Percentiles rank a stretch among this genome's conserved stretches.
Conservation (phyloP, 2,888 invertebrate species). For the Blastobasis adustella region DNA sequence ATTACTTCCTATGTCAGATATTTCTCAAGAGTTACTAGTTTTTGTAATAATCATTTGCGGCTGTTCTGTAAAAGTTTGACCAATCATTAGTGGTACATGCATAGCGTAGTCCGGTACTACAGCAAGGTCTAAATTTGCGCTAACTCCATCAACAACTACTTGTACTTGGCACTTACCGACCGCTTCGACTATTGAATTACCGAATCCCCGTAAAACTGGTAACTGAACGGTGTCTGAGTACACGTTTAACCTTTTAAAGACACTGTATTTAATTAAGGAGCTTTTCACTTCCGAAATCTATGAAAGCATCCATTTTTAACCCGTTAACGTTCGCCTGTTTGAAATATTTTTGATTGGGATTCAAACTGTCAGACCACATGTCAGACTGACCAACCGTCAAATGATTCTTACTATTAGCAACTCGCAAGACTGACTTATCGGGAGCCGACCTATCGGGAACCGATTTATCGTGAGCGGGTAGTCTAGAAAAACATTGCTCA, state of each 20-base stretch:
- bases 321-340: constrained; percentile 5
- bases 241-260: not conserved
- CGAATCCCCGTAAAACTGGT: constrained; percentile 7
- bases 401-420: not conserved
- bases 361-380: too few relatives aligned
- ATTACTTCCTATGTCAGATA: not conserved
- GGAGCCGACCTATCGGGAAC: not conserved
- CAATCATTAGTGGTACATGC: constrained; percentile 6
- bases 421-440: not conserved
- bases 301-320: not conserved
- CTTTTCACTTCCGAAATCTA: constrained; percentile 9
- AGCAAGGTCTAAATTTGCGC: constrained; percentile 1
- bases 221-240: not conserved
- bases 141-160: constrained; percentile 1
- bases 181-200: constrained; percentile 3
- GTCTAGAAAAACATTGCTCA: constrained; percentile 1
- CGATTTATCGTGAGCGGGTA: not conserved
- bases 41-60: constrained; percentile 5
- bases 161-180: constrained; percentile 1
- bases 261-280: not conserved
- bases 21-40: constrained; percentile 2
- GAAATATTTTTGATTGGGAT: constrained; percentile 3
- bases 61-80: constrained; percentile 9
- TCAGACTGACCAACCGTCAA: too few relatives aligned
- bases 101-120: constrained; percentile 7